Conservation (phyloP, 1,140 invertebrate species). For the Pseudachorutes palmiensis region DNA sequence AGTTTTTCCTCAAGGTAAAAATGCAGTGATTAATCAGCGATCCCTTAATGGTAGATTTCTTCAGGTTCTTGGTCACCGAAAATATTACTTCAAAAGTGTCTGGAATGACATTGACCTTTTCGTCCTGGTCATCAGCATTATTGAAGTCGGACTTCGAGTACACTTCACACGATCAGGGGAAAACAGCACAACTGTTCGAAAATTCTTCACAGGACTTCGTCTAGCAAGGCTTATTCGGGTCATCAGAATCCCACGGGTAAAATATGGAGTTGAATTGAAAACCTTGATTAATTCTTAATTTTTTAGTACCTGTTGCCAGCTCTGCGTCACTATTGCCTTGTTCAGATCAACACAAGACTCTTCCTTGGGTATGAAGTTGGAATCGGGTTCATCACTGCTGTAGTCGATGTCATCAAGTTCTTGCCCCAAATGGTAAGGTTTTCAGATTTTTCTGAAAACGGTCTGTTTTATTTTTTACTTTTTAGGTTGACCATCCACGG, state of each 20-base stretch:
- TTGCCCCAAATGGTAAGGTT: constrained; percentile 48
- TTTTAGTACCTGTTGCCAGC: constrained; percentile 24
- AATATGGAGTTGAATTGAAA: neutral
- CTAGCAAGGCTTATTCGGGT: constrained; percentile 16
- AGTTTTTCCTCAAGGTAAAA: constrained; percentile 25
- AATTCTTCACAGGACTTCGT: constrained; percentile 20
- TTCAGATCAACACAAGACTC: constrained; percentile 24
- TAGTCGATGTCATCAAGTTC: constrained; percentile 50
- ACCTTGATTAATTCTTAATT: constrained; percentile 4
- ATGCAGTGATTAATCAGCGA: neutral
- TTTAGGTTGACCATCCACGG: constrained; percentile 41
- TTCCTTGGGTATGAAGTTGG: constrained; percentile 37
- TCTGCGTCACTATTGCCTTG: constrained; percentile 39
- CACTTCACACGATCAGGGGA: neutral
- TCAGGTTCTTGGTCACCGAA: constrained; percentile 20
- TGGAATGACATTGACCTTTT: constrained; percentile 31
- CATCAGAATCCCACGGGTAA: constrained; percentile 21
- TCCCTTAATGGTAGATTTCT: neutral
- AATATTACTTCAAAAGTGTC: constrained; percentile 15
- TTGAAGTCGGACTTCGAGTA: constrained; percentile 17
- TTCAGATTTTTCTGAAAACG: neutral
- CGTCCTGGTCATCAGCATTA: constrained; percentile 14
- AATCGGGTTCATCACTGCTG: constrained; percentile 48
- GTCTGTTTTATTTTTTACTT: no score
- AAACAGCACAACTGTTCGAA: neutral